Conservation (phyloP, 2,888 invertebrate species). For the Blera fallax region DNA sequence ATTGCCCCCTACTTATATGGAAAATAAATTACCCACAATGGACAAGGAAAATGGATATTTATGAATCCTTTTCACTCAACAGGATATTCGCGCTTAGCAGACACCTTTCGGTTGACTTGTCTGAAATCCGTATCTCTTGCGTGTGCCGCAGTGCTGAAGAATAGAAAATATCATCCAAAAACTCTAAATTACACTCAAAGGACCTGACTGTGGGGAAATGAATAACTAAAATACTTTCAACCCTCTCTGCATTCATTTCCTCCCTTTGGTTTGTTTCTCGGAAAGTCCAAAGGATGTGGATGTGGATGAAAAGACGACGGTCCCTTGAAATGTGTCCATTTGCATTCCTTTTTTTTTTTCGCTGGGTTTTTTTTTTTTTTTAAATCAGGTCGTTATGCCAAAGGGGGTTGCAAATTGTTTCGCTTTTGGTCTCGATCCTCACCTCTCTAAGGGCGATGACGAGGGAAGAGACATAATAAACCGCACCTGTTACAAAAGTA, state of each 20-base stretch:
- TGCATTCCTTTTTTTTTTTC: slow-evolving; percentile 20
- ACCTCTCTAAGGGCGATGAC: background rate
- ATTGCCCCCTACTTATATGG: slow-evolving; percentile 58
- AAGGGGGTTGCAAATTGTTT: slow-evolving; percentile 65
- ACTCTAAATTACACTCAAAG: slow-evolving; percentile 48
- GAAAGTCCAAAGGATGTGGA: background rate
- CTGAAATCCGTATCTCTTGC: background rate
- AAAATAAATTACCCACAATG: slow-evolving; percentile 63
- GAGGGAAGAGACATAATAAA: slow-evolving; percentile 52
- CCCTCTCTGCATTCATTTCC: slow-evolving; percentile 7
- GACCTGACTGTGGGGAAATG: background rate
- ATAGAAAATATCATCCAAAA: slow-evolving; percentile 21
- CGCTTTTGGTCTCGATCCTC: slow-evolving; percentile 22
- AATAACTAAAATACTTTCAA: slow-evolving; percentile 19
- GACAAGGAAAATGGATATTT: slow-evolving; percentile 64
- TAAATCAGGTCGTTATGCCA: slow-evolving; percentile 60
- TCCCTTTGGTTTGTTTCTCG: background rate
- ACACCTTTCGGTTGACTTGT: slow-evolving; percentile 28
- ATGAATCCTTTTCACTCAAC: slow-evolving; percentile 62
- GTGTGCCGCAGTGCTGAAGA: background rate
- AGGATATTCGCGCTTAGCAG: slow-evolving; percentile 42
- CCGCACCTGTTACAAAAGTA: slow-evolving; percentile 65
- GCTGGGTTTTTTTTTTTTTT: slow-evolving; percentile 6
- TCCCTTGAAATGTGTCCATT: slow-evolving; percentile 34
- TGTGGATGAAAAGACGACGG: background rate